Evolutionary conservation across 1,140 invertebrate species (phyloP).

Genomic region (Cydia pomonella): DNA sequence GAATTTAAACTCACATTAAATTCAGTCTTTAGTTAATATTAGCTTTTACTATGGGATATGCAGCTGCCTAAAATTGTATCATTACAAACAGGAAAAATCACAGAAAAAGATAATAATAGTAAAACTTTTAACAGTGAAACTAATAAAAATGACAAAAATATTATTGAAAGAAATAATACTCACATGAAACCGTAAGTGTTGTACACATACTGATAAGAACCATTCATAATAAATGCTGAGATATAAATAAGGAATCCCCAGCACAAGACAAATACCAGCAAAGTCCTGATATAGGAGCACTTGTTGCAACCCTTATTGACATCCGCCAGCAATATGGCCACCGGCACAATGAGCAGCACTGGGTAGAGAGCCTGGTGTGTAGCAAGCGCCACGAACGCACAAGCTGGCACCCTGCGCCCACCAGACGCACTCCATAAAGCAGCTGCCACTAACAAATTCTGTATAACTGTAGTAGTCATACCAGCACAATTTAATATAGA

Average conservation of each 20-base stretch:
- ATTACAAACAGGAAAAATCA: background rate
- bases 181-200: constrained; percentile 93
- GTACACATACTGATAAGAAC: constrained; percentile 87
- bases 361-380: constrained; percentile 94
- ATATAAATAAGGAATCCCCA: constrained; percentile 77
- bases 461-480: constrained; percentile 94
- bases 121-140: background rate
- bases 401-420: constrained; percentile 82
- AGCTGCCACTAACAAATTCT: constrained; percentile 90
- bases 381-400: constrained; percentile 87
- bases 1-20: constrained; percentile 24
- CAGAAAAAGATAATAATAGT: background rate
- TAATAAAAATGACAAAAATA: background rate
- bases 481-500: constrained; percentile 94
- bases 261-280: constrained; percentile 72
- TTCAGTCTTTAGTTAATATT: too few species aligned
- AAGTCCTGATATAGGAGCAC: constrained; percentile 77
- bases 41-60: too few species aligned
- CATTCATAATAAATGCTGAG: constrained; percentile 78
- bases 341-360: constrained; percentile 90
- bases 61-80: background rate
- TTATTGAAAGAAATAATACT: constrained; percentile 61
- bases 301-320: constrained; percentile 74
- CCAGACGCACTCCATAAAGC: constrained; percentile 86
- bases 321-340: constrained; percentile 79